phyloP scores from a whole-genome alignment of 2,888 invertebrate genomes.

The Drosophila nigricruria region DNA sequence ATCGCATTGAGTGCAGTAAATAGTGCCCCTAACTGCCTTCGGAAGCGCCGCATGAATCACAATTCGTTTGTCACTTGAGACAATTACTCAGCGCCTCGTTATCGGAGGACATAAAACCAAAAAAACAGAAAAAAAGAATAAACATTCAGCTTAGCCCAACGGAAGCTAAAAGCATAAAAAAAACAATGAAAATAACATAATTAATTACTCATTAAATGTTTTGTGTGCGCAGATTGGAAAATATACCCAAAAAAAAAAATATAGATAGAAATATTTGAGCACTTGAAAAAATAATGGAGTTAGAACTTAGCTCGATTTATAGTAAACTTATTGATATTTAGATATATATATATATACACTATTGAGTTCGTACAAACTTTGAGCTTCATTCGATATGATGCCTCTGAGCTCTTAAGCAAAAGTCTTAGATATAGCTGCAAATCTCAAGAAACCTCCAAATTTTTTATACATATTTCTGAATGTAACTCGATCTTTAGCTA shows the following conservation, averaged over 20 bases:
- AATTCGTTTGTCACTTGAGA: not conserved
- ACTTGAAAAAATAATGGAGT: not conserved
- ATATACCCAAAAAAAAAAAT: not conserved
- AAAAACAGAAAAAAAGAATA: not conserved
- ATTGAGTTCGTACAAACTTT: no score
- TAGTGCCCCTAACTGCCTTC: not conserved
- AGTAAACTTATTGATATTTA: no score
- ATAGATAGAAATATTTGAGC: not conserved
- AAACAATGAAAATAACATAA: not conserved
- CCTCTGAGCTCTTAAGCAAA: no score
- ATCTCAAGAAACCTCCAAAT: no score
- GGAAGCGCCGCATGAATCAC: conserved; percentile 22
- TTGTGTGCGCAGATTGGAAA: not conserved
- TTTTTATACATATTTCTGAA: no score
- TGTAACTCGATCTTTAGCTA: no score
- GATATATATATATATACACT: no score
- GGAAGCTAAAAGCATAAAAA: conserved; percentile 9
- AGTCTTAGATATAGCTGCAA: no score
- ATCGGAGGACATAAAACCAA: conserved; percentile 10
- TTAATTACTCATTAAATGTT: conserved; percentile 12
- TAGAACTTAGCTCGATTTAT: not conserved
- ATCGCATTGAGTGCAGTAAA: not conserved
- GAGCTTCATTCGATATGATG: no score
- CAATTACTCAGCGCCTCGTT: conserved; percentile 24
- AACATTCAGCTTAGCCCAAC: conserved; percentile 8